A percentile compares a stretch with the other conserved stretches of the same genome.
Conservation (phyloP, 1,140 invertebrate genomes). For the Atta texana region DNA sequence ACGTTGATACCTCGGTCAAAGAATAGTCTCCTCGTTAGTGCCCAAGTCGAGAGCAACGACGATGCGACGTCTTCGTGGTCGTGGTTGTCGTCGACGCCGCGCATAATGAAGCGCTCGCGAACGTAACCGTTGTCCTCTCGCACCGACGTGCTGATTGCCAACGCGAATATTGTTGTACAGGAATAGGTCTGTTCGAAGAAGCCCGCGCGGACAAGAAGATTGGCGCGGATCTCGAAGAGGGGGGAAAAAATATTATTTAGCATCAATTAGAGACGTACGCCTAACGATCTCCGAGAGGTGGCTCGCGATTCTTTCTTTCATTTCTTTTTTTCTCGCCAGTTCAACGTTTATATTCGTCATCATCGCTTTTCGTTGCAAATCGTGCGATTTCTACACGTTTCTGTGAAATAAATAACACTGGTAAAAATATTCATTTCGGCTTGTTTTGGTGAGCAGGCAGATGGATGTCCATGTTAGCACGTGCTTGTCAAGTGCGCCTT, state of each 20-base stretch:
- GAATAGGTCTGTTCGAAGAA: conserved; percentile 78
- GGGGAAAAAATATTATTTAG: conserved; percentile 80
- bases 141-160: conserved; percentile 80
- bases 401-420: conserved; percentile 46
- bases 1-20: conserved; percentile 39
- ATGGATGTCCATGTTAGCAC: conserved; percentile 36
- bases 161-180: conserved; percentile 81
- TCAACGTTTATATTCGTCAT: conserved; percentile 17
- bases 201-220: conserved; percentile 49
- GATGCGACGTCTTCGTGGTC: conserved; percentile 46
- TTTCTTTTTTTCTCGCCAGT: background rate
- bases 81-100: conserved; percentile 55
- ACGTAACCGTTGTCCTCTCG: conserved; percentile 74
- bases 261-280: conserved; percentile 77
- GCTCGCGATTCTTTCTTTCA: conserved; percentile 39
- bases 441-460: background rate
- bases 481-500: conserved; percentile 1
- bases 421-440: conserved; percentile 18
- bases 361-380: conserved; percentile 39
- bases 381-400: conserved; percentile 42
- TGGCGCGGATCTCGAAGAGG: conserved; percentile 8
- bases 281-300: conserved; percentile 59
- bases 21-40: conserved; percentile 69
- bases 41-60: conserved; percentile 9
- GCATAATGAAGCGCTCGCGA: conserved; percentile 73